Base-by-base conservation (phyloP, 2,797 vertebrate genomes). In the Cryptoprocta ferox region DNA sequence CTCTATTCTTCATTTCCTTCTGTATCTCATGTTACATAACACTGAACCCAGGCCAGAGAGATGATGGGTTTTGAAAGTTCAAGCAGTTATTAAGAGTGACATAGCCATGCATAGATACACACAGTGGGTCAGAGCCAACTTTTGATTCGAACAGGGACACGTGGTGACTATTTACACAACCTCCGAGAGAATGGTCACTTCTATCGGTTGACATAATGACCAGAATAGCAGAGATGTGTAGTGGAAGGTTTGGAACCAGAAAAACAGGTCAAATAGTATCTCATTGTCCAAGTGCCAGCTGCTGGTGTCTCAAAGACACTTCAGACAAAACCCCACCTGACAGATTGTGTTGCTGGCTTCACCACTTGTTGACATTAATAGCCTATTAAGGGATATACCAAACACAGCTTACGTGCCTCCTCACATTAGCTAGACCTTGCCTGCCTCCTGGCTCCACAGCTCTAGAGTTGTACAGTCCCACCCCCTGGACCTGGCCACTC, bases 151-250 rank as follows among this genome's bases (percentile, higher is more conserved):
- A 56, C 30, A n/a, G 50, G 80, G 63, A n/a, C 79, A 18, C 1
- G 0, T 21, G 24, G 37, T 66, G 68, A 66, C 88, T 91, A 37
- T 26, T 13, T 2, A 35, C 93, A 68, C 28, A 30, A 4, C 95
- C 91, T 96, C 75, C 53, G 3, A 88, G 82, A 35, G 65, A 61
- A 26, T n/a, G 75, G 89, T 59, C 91, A 98, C 99, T 92, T 99
- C 99, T 39, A 99, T 73, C 71, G 48, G 9, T 11, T 71, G 30
- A 39, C 59, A 7, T 45, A 59, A 78, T 5, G 6, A 63, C 95
- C 4, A 12, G 35, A 16, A 21, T 0, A 70, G 81, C 81, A 81
- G 81, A 63, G 71, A 24, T 61, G 45, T 45, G 10, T 18, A 16
- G 10, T 28, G 48, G 61, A 95, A 65, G 50, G 15, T 79, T 65